A percentile compares a stretch with the other conserved stretches of the same genome.
Evolutionary conservation across 2,888 invertebrate species (phyloP).

Genomic region (Apeira syringaria): DNA sequence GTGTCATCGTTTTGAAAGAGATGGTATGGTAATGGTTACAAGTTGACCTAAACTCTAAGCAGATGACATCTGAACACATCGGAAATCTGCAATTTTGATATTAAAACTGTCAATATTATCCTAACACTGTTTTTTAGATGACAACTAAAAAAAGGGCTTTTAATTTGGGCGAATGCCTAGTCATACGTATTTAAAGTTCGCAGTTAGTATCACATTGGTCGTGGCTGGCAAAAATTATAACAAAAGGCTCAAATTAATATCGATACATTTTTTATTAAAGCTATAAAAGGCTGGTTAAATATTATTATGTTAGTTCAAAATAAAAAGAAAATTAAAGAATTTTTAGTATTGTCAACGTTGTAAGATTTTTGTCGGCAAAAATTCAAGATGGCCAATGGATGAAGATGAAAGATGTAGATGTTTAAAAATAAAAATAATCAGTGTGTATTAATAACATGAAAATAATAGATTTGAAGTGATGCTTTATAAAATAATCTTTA

Average conservation of each 20-base stretch:
- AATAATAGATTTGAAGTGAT: constrained; percentile 62
- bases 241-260: constrained; percentile 5
- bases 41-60: constrained; percentile 73
- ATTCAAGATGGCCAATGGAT: constrained; percentile 42
- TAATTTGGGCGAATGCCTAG: too few relatives aligned
- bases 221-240: neutral
- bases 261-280: constrained; percentile 14
- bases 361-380: constrained; percentile 23
- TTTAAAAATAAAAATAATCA: constrained; percentile 37
- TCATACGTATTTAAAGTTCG: too few relatives aligned
- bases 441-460: constrained; percentile 37
- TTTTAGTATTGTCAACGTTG: constrained; percentile 6
- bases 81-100: too few relatives aligned
- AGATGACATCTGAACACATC: constrained; percentile 55
- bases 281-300: constrained; percentile 21
- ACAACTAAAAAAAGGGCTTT: too few relatives aligned
- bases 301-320: constrained; percentile 16
- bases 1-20: constrained; percentile 40
- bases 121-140: too few relatives aligned
- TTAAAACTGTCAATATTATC: too few relatives aligned
- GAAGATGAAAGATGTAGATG: constrained; percentile 43
- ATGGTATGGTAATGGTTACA: constrained; percentile 60
- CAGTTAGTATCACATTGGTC: constrained; percentile 33
- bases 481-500: constrained; percentile 56
- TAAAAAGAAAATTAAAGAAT: constrained; percentile 2